phyloP scores from a whole-genome alignment of 92 coral and sea anemone species.

The Palythoa grandiflora region DNA sequence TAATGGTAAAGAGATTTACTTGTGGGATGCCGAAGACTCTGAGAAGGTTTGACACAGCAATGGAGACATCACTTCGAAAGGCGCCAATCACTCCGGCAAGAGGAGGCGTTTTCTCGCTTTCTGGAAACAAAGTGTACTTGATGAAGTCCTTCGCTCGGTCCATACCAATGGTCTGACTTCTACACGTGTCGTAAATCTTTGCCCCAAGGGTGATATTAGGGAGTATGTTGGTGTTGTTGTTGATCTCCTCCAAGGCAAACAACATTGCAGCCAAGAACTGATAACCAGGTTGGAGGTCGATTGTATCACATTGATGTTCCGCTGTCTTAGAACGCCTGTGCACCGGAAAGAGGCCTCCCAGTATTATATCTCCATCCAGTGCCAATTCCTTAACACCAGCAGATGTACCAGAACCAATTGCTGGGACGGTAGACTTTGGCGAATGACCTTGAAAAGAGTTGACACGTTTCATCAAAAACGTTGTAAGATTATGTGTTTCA shows the following conservation, averaged over 20 bases:
- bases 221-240: constrained; percentile 75
- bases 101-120: constrained; percentile 60
- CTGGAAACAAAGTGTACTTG: constrained; percentile 69
- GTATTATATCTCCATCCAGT: constrained; percentile 76
- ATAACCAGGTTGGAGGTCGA: constrained; percentile 92
- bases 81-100: constrained; percentile 92
- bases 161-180: constrained; percentile 95
- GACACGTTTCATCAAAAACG: no score
- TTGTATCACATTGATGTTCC: constrained; percentile 85
- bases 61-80: constrained; percentile 90
- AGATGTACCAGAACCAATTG: no score
- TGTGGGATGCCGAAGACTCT: constrained; percentile 96
- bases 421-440: no score
- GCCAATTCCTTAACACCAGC: no score
- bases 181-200: constrained; percentile 89
- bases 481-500: no score
- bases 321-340: constrained; percentile 77
- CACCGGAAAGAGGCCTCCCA: constrained; percentile 91
- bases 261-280: constrained; percentile 93
- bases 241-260: constrained; percentile 88
- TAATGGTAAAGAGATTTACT: constrained; percentile 10
- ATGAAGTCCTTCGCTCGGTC: constrained; percentile 93
- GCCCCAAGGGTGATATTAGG: constrained; percentile 89
- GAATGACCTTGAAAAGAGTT: no score
- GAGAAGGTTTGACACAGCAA: constrained; percentile 92